Evolutionary conservation across 2,113 vertebrate species (phyloP).

Genomic region (Hippolais icterina): DNA sequence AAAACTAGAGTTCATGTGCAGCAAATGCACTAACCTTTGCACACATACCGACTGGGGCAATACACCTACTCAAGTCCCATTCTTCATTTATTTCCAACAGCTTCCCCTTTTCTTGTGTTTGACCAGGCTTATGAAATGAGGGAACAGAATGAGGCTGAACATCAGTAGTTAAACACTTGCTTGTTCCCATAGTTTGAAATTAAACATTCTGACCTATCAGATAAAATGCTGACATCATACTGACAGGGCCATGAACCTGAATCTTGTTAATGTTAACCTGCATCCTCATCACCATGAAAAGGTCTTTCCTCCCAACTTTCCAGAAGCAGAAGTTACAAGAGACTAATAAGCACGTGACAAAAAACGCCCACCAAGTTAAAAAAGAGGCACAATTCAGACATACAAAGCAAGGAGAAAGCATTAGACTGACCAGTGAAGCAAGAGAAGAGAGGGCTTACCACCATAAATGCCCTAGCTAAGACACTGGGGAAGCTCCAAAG

Average conservation of each 20-base stretch:
- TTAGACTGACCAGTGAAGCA: neutral
- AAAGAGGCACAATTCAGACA: neutral
- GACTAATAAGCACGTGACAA: neutral
- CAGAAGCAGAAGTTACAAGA: neutral
- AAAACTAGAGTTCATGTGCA: neutral
- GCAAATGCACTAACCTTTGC: neutral
- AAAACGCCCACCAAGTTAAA: neutral
- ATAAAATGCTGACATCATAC: neutral
- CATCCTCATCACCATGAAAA: neutral
- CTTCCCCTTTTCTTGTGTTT: neutral
- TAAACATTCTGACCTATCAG: neutral
- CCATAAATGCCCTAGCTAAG: neutral
- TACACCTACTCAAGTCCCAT: neutral
- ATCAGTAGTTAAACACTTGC: neutral
- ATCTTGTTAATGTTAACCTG: slow-evolving; percentile 13
- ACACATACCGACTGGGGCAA: neutral
- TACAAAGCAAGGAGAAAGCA: neutral
- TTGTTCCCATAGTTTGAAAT: slow-evolving; percentile 11
- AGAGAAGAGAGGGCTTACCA: neutral
- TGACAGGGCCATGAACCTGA: neutral
- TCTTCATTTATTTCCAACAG: neutral
- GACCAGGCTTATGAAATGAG: neutral
- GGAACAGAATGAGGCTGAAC: neutral
- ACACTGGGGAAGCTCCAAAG: neutral
- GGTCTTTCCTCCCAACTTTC: neutral